Evolutionary conservation across 2,113 vertebrate genomes (phyloP).

Genomic region (Columba livia): DNA sequence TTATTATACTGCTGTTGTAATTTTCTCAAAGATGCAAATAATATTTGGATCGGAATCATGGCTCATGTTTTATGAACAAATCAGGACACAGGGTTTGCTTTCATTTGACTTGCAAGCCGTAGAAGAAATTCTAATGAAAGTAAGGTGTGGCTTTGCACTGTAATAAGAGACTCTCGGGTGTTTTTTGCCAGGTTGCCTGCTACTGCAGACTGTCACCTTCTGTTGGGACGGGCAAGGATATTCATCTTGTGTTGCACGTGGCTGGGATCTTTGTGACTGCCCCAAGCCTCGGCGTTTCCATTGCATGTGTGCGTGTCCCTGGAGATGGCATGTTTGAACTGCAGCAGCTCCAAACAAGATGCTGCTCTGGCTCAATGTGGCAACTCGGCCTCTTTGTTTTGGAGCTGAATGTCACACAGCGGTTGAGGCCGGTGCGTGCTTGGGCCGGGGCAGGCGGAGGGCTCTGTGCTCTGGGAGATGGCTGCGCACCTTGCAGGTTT

Average conservation of each 20-base stretch:
- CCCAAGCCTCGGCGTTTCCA: background rate
- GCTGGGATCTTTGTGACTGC: background rate
- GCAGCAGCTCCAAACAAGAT: background rate
- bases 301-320: background rate
- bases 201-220: background rate
- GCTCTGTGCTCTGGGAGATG: no score
- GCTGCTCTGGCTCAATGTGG: background rate
- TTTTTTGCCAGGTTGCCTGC: background rate
- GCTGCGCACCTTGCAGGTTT: background rate
- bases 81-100: background rate
- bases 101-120: background rate
- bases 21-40: slow-evolving; percentile 2
- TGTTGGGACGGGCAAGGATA: background rate
- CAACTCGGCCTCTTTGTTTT: background rate
- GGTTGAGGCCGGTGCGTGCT: background rate
- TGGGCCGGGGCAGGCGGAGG: background rate
- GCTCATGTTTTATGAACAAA: background rate
- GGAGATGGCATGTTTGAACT: background rate
- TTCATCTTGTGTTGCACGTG: background rate
- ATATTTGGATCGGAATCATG: background rate
- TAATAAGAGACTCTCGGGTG: background rate
- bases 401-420: background rate
- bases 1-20: background rate
- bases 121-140: background rate
- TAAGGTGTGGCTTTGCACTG: background rate